These are phyloP conservation scores for Argopecten irradians DNA, from an alignment of 1,140 invertebrate genomes.

Conservation along the genomic window DNA sequence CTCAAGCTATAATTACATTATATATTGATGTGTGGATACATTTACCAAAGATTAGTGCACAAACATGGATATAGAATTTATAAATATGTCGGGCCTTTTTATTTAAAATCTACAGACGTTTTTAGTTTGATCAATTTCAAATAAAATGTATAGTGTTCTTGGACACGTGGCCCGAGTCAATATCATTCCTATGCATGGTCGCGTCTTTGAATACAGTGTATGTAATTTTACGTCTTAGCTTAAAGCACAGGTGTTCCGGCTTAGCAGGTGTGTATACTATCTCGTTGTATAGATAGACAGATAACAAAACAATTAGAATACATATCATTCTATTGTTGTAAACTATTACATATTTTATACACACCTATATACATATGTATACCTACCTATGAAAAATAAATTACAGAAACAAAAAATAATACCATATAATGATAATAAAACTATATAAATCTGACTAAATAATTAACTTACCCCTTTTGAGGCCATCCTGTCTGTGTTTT, in stretches of 20 bases:
- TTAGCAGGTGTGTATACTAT: not conserved
- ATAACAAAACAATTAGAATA: not conserved
- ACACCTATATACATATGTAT: not conserved
- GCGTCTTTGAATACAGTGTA: not conserved
- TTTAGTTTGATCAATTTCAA: not conserved
- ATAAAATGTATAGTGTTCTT: not conserved
- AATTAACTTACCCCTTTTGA: slow-evolving; percentile 4
- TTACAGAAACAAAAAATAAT: not conserved
- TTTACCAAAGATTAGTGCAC: not conserved
- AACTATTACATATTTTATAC: not conserved
- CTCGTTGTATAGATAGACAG: not conserved
- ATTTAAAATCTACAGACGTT: not conserved
- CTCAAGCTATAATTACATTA: too few relatives aligned
- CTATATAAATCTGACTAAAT: too few relatives aligned
- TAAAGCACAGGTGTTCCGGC: not conserved
- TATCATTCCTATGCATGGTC: not conserved
- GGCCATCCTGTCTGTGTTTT: not conserved
- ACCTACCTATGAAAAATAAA: not conserved
- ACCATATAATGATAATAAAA: too few relatives aligned
- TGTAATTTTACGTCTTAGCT: too few relatives aligned
- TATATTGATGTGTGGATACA: too few relatives aligned
- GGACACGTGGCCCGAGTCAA: not conserved
- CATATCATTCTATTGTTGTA: not conserved
- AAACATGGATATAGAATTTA: not conserved
- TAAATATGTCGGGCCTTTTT: not conserved